Evolutionary conservation across 2,888 invertebrate species (phyloP).

Genomic region (Megalurothrips usitatus): DNA sequence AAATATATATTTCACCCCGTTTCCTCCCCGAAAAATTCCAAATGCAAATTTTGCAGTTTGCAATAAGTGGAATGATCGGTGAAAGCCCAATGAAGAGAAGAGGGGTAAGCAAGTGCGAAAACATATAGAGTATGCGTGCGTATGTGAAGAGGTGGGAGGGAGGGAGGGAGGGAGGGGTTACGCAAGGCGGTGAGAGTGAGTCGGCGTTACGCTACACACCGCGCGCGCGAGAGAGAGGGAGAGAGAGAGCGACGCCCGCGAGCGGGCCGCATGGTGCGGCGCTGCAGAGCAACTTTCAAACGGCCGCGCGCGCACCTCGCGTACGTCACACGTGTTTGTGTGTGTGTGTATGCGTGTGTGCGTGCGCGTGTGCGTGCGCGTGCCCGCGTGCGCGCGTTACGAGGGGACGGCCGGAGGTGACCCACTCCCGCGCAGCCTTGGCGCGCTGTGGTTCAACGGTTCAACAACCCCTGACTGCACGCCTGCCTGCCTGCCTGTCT

Average conservation of each 20-base stretch:
- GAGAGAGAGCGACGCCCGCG: too few species aligned
- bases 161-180: slow-evolving; percentile 29
- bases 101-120: too few species aligned
- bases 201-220: slow-evolving; percentile 6
- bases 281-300: slow-evolving; percentile 16
- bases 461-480: too few species aligned
- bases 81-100: too few species aligned
- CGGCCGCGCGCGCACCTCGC: background rate
- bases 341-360: background rate
- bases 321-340: background rate
- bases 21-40: too few species aligned
- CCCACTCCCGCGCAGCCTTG: slow-evolving; percentile 12
- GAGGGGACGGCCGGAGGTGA: background rate
- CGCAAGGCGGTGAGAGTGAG: slow-evolving; percentile 34
- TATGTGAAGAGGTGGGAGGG: too few species aligned
- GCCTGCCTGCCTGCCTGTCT: too few species aligned
- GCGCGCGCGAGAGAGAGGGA: background rate
- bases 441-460: background rate
- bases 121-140: too few species aligned
- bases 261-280: background rate
- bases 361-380: background rate
- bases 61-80: too few species aligned
- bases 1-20: too few species aligned
- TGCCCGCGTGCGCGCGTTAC: background rate
- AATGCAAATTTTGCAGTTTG: too few species aligned